phyloP scores from a whole-genome alignment of 2,888 invertebrate species.

The Pherbina coryleti region DNA sequence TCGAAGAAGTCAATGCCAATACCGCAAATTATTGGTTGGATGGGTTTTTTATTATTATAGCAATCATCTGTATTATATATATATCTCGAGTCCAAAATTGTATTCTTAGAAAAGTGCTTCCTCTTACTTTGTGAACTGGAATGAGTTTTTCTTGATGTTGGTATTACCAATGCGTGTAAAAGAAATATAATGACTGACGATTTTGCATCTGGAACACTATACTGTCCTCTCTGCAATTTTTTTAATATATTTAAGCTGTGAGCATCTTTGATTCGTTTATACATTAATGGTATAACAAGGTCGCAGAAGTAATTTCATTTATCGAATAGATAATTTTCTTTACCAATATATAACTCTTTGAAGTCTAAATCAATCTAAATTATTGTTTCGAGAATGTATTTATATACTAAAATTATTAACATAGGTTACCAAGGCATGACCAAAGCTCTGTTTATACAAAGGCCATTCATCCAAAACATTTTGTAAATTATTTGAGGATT shows the following conservation, averaged over 20 bases:
- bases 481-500: neutral
- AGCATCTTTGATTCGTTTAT: neutral
- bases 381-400: no score
- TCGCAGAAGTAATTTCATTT: neutral
- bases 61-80: neutral
- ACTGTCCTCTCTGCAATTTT: neutral
- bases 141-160: neutral
- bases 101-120: neutral
- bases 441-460: neutral
- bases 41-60: neutral
- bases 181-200: no score
- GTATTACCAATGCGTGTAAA: neutral
- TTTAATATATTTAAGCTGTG: neutral
- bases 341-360: neutral
- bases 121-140: neutral
- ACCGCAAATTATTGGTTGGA: neutral
- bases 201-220: neutral
- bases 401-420: no score
- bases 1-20: neutral
- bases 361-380: no score
- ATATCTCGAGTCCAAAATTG: neutral
- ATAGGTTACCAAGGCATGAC: neutral
- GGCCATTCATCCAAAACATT: neutral
- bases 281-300: neutral
- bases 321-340: neutral